A percentile compares a stretch with the other conserved stretches of the same genome.
Conservation (phyloP, 2,113 vertebrate species). For the Upupa epops region DNA sequence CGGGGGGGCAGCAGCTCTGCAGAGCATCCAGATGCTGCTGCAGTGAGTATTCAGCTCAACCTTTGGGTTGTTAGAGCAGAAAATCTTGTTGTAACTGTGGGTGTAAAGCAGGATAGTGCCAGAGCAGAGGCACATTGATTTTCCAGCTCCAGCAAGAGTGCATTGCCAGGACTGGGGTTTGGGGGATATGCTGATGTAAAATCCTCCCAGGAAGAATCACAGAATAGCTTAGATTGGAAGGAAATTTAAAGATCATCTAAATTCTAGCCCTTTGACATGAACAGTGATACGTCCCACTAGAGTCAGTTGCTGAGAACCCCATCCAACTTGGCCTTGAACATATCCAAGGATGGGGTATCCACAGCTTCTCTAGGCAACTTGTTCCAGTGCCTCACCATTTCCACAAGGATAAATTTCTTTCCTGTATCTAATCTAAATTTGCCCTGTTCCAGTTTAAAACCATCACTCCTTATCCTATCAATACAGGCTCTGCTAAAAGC, state of each 20-base stretch:
- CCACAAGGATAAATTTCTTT: neutral
- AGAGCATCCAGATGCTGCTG: neutral
- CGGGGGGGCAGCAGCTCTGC: neutral
- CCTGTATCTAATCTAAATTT: neutral
- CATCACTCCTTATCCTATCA: neutral
- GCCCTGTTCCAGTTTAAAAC: neutral
- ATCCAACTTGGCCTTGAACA: neutral
- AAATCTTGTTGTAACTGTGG: neutral
- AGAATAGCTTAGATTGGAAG: neutral
- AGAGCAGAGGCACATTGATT: neutral
- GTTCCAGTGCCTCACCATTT: neutral
- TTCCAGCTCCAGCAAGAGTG: neutral
- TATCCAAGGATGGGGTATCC: neutral
- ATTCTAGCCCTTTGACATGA: neutral
- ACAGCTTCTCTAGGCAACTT: neutral
- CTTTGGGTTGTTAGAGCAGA: neutral
- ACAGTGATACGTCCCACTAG: neutral
- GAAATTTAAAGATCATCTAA: neutral
- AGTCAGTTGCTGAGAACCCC: neutral
- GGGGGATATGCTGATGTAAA: rapidly evolving
- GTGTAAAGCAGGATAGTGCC: neutral
- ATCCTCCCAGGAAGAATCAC: neutral
- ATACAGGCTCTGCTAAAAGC: neutral
- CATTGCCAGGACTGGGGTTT: neutral
- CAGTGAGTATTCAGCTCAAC: neutral